phyloP scores from a whole-genome alignment of 2,113 vertebrate species.

The Misgurnus anguillicaudatus region DNA sequence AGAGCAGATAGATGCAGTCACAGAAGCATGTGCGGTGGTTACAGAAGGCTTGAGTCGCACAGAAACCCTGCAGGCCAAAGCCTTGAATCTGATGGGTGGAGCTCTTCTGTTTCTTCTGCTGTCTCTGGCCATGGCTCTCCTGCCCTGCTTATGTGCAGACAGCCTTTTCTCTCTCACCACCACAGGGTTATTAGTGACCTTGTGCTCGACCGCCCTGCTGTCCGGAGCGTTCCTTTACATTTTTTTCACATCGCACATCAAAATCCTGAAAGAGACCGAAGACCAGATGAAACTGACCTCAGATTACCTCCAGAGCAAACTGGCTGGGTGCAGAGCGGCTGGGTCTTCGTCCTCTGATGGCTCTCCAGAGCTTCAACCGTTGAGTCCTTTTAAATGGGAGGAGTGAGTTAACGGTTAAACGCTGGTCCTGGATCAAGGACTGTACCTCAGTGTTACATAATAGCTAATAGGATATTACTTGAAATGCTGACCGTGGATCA shows the following conservation, averaged over 20 bases:
- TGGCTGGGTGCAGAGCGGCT: not conserved
- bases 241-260: constrained; percentile 76
- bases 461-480: constrained; percentile 2
- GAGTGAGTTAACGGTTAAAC: not conserved
- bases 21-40: constrained; percentile 68
- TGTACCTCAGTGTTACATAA: constrained; percentile 26
- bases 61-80: constrained; percentile 59
- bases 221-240: constrained; percentile 64
- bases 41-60: constrained; percentile 70
- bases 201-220: constrained; percentile 59
- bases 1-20: constrained; percentile 60
- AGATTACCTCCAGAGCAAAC: constrained; percentile 57
- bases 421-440: not conserved
- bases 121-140: constrained; percentile 63
- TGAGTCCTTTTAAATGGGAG: not conserved
- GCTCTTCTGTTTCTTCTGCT: constrained; percentile 69
- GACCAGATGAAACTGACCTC: constrained; percentile 73
- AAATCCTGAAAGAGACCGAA: constrained; percentile 68
- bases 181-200: not conserved
- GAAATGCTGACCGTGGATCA: constrained; percentile 10
- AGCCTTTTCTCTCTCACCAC: constrained; percentile 60
- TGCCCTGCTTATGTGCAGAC: constrained; percentile 40
- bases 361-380: not conserved
- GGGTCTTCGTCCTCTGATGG: not conserved
- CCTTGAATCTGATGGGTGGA: constrained; percentile 67